A percentile compares a stretch with the other conserved stretches of the same genome.
Conservation (phyloP, 2,797 vertebrate genomes). For the Phylloscopus collybita region DNA sequence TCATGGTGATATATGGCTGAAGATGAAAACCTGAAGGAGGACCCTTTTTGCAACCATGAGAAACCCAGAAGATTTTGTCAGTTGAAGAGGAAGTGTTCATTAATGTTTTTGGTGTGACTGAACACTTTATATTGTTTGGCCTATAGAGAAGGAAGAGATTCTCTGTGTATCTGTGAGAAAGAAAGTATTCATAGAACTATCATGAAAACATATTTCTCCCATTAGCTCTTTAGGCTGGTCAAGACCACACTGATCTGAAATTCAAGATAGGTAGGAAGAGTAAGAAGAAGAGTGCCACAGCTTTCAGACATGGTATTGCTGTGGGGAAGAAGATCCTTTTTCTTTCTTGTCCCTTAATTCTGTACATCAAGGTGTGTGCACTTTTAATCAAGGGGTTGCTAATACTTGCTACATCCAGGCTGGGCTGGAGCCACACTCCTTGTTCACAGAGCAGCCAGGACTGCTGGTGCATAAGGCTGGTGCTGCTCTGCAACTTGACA, state of each 20-base stretch:
- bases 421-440: background rate
- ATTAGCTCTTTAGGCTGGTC: background rate
- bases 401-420: background rate
- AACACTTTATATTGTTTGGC: background rate
- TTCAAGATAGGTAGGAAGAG: background rate
- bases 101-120: background rate
- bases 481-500: background rate
- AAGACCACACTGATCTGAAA: background rate
- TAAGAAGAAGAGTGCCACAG: background rate
- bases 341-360: background rate
- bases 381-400: background rate
- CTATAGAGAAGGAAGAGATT: background rate
- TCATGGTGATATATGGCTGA: background rate
- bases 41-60: background rate
- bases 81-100: background rate
- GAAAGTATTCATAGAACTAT: background rate
- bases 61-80: background rate
- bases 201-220: background rate
- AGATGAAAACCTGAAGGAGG: background rate
- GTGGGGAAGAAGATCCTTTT: background rate
- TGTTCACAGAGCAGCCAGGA: background rate
- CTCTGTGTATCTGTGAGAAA: background rate
- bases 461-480: background rate
- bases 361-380: rapidly evolving
- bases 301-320: background rate